Base-by-base conservation (phyloP, 2,888 invertebrate genomes). In the Fragum fragum region DNA sequence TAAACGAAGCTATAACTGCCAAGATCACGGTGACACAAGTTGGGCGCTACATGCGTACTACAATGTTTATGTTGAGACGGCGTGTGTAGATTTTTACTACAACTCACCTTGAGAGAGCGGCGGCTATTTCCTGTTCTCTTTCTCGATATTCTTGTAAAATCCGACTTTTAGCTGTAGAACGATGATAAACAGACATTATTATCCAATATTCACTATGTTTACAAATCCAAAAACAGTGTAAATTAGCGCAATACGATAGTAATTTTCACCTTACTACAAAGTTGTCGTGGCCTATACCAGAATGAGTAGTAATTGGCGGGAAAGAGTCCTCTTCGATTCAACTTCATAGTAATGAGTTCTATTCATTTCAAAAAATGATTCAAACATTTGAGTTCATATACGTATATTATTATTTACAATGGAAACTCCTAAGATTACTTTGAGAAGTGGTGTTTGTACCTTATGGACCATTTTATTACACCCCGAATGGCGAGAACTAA, bases 291-390 rank as follows among this genome's bases (percentile, higher is more conserved):
- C 89, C 88, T 87, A 83, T 79, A 87, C 86, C 83, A 92, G 91
- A 93, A 92, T 91, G 93, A 92, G 92, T 92, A 92, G 90, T 91
- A 92, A 93, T 93, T 93, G 93, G 93, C 93, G 93, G 93, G 93
- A 93, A 93, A 92, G 90, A 88, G 91, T 90, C 90, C 90, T 87
- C 85, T 88, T 85, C 89, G 86, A 91, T 92, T 91, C 91, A 92
- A 88, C 86, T 85, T 84, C 7, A 70, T 70, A 70, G 63, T 63
- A 32, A 63, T 63, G 32, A 63, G 36, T 63, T 63, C 32, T 36
- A 11, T 29, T 63, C 32, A 6, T 36, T 9, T 36, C 32, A 36
- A 36, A 36, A 36, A 36, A 6, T 36, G 32, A n/a, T n/a, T n/a
- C n/a, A n/a, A n/a, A n/a, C n/a, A n/a, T n/a, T n/a, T n/a, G n/a